phyloP scores from a whole-genome alignment of 2,888 invertebrate genomes.

The Archaeoteleia sp. region DNA sequence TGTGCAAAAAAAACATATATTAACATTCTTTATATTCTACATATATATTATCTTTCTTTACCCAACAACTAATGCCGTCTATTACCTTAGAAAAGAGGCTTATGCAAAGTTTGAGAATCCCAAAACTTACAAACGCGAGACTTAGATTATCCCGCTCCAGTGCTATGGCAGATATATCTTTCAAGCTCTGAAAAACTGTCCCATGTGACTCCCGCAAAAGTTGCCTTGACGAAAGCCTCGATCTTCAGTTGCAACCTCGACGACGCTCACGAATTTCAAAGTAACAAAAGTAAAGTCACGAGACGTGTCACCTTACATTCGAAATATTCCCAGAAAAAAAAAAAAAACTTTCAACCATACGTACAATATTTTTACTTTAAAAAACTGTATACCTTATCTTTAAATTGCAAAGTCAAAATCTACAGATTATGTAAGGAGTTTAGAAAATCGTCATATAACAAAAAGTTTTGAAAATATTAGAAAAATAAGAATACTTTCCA shows the following conservation, averaged over 20 bases:
- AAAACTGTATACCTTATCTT: too few relatives aligned
- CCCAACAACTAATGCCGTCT: slow-evolving; percentile 60
- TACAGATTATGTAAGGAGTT: too few relatives aligned
- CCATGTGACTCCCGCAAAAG: slow-evolving; percentile 3
- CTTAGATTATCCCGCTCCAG: slow-evolving; percentile 16
- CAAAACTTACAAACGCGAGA: slow-evolving; percentile 2
- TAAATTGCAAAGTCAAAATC: too few relatives aligned
- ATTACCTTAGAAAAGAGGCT: slow-evolving; percentile 54
- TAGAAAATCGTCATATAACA: too few relatives aligned
- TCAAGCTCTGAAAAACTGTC: slow-evolving; percentile 9
- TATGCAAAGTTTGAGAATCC: slow-evolving; percentile 65
- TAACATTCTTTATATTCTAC: too few relatives aligned
- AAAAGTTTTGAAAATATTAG: too few relatives aligned
- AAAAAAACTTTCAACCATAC: too few relatives aligned
- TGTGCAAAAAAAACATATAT: too few relatives aligned
- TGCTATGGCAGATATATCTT: slow-evolving; percentile 18
- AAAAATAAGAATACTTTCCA: too few relatives aligned
- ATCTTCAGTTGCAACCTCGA: not conserved
- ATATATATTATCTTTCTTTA: slow-evolving; percentile 6
- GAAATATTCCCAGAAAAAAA: slow-evolving; percentile 9
- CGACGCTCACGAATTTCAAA: slow-evolving; percentile 1
- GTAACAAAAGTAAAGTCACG: slow-evolving; percentile 1
- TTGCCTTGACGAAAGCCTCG: slow-evolving; percentile 2
- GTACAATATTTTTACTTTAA: too few relatives aligned
- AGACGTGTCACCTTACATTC: not conserved